phyloP scores from a whole-genome alignment of 30 jellyfish, hydroid and myxozoan genomes.

The Mastigias papua region DNA sequence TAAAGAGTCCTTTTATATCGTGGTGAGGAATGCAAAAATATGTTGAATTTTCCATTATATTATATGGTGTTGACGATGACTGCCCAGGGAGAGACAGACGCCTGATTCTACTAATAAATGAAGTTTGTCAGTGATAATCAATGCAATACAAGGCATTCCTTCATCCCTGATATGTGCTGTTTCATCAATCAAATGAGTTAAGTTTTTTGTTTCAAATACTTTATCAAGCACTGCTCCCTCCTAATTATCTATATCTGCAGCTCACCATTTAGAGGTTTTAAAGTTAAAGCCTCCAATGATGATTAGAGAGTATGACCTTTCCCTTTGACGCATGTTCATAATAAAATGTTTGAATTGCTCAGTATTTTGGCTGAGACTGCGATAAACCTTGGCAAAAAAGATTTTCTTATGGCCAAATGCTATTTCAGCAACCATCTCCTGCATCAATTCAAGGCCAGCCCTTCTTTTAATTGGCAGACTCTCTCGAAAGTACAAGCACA shows the following conservation, averaged over 20 bases:
- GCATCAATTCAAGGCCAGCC: constrained; percentile 47
- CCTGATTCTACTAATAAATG: too few species aligned
- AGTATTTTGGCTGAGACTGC: constrained; percentile 59
- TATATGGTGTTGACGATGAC: constrained; percentile 27
- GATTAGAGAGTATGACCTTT: constrained; percentile 27
- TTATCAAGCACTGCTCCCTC: too few species aligned
- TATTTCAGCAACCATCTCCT: constrained; percentile 42
- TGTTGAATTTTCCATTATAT: constrained; percentile 18
- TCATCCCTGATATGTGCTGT: too few species aligned
- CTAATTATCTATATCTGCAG: constrained; percentile 7
- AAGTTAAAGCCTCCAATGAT: constrained; percentile 40
- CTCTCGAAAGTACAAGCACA: constrained; percentile 45
- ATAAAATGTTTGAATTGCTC: constrained; percentile 31
- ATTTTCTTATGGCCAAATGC: constrained; percentile 41
- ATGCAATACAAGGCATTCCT: too few species aligned
- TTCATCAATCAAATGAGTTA: too few species aligned
- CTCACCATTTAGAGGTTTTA: constrained; percentile 32
- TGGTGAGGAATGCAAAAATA: constrained; percentile 17
- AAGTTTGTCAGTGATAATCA: too few species aligned
- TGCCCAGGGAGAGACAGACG: too few species aligned
- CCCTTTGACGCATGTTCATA: constrained; percentile 30
- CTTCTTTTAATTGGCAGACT: constrained; percentile 63
- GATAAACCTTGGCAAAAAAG: constrained; percentile 29
- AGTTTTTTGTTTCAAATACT: too few species aligned
- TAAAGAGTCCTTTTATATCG: constrained; percentile 33